These are phyloP conservation scores for Polymixis lichenea DNA, from an alignment of 2,888 invertebrate genomes.

Conservation along the genomic window DNA sequence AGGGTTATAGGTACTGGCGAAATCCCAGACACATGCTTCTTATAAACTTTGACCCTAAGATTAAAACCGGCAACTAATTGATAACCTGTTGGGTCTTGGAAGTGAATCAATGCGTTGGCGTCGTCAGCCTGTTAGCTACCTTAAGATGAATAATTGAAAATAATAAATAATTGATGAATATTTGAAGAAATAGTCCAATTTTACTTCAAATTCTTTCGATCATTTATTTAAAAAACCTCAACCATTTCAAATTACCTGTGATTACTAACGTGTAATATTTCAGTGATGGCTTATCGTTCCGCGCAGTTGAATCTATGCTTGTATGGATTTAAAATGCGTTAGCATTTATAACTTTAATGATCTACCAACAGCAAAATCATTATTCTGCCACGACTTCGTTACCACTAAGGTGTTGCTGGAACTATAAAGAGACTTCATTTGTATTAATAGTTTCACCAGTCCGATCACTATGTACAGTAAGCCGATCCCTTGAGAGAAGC, in stretches of 20 bases:
- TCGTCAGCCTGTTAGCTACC: background rate
- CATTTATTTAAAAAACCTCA: constrained; percentile 13
- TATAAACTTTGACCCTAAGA: background rate
- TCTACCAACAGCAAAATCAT: background rate
- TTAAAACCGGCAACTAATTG: background rate
- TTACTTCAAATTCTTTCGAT: constrained; percentile 1
- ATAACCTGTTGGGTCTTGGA: background rate
- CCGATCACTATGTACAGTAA: no score
- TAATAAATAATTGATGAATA: no score
- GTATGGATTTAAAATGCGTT: constrained; percentile 1
- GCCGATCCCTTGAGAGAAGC: no score
- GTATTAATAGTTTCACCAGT: no score
- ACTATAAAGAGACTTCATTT: background rate
- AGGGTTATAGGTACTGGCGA: background rate
- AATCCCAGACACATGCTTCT: background rate
- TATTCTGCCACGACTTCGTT: background rate
- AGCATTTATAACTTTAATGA: constrained; percentile 7
- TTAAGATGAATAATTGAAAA: background rate
- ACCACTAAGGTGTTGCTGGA: background rate
- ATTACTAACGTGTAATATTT: constrained; percentile 38
- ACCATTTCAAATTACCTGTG: constrained; percentile 52
- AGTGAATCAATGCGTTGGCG: background rate
- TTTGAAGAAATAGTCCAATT: background rate
- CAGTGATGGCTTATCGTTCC: constrained; percentile 40
- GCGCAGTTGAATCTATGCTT: background rate